Evolutionary conservation across 2,888 invertebrate species (phyloP).

Genomic region (Hanleya hanleyi): DNA sequence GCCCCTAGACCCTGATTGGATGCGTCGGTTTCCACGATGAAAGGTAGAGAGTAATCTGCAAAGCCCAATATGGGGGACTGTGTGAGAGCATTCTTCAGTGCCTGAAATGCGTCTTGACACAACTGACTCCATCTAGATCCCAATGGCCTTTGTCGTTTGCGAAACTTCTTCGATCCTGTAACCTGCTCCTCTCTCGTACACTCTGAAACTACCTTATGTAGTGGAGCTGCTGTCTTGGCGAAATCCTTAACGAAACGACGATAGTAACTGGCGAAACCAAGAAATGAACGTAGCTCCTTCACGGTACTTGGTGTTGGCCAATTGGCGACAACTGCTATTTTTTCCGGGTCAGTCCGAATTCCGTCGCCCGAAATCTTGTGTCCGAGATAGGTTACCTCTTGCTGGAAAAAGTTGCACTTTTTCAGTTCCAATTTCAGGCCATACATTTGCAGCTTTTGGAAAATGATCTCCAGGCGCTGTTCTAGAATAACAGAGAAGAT

Average conservation of each 20-base stretch:
- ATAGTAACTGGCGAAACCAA: slow-evolving; percentile 10
- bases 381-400: background rate
- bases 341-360: slow-evolving; percentile 1
- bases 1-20: background rate
- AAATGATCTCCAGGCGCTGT: too few species aligned
- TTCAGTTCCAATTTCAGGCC: too few species aligned
- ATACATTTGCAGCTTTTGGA: too few species aligned
- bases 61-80: background rate
- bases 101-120: background rate
- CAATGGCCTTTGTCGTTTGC: background rate
- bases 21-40: background rate
- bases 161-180: background rate
- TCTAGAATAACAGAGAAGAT: too few species aligned
- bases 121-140: background rate
- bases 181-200: background rate
- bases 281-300: slow-evolving; percentile 11
- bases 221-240: background rate
- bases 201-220: background rate
- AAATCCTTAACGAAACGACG: background rate
- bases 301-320: slow-evolving; percentile 10
- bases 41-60: background rate
- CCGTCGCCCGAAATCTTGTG: background rate
- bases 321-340: background rate
- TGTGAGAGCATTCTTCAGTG: background rate
- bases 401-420: too few species aligned